A percentile compares a stretch with the other conserved stretches of the same genome.
Evolutionary conservation across 2,797 vertebrate species (phyloP).

Genomic region (Selene dorsalis): DNA sequence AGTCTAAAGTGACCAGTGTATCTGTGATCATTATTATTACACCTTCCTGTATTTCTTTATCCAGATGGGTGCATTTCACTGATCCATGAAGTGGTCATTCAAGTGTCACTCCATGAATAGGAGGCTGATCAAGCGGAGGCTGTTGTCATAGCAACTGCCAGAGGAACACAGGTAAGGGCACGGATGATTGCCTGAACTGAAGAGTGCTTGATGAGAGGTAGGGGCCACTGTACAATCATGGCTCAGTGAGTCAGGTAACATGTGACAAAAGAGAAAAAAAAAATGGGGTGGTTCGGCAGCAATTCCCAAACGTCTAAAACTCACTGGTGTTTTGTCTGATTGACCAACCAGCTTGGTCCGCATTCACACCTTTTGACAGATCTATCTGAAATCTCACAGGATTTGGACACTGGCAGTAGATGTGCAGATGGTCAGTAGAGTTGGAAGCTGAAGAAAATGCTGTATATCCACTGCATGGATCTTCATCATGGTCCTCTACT

Average conservation of each 20-base stretch:
- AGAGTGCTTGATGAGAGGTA: slow-evolving; percentile 81
- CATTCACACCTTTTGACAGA: slow-evolving; percentile 50
- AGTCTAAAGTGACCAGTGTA: slow-evolving; percentile 52
- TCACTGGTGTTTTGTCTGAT: slow-evolving; percentile 41
- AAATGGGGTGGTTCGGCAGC: slow-evolving; percentile 29
- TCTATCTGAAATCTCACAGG: slow-evolving; percentile 38
- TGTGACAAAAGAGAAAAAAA: slow-evolving; percentile 44
- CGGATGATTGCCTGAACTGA: slow-evolving; percentile 83
- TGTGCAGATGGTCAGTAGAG: slow-evolving; percentile 1
- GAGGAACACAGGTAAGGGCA: slow-evolving; percentile 81
- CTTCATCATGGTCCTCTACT: slow-evolving; percentile 9
- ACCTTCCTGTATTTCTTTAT: slow-evolving; percentile 61
- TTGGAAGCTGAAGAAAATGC: slow-evolving; percentile 14
- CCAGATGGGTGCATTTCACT: slow-evolving; percentile 74
- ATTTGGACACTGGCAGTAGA: slow-evolving; percentile 20
- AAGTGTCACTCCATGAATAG: slow-evolving; percentile 83
- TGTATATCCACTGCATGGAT: slow-evolving; percentile 3
- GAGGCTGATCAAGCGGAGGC: slow-evolving; percentile 80
- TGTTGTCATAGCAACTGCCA: slow-evolving; percentile 83
- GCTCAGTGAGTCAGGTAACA: slow-evolving; percentile 58
- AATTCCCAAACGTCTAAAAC: slow-evolving; percentile 61
- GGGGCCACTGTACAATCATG: slow-evolving; percentile 77
- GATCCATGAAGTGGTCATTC: slow-evolving; percentile 82
- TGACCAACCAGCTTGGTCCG: slow-evolving; percentile 38
- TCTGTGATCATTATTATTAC: slow-evolving; percentile 57